Evolutionary conservation across 2,797 vertebrate species (phyloP).

Genomic region (Oophaga sylvatica): DNA sequence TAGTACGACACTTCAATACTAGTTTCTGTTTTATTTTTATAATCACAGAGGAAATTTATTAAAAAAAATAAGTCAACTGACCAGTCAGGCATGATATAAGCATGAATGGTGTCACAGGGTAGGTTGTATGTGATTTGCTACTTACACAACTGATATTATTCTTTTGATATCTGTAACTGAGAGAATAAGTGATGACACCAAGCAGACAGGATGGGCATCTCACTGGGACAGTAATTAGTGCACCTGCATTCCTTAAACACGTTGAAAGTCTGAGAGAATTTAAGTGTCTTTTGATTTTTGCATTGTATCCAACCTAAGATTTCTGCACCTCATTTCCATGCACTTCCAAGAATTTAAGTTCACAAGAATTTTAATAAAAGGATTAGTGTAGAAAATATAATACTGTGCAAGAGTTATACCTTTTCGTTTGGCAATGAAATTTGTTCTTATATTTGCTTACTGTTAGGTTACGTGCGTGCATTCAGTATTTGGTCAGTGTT

Average conservation of each 20-base stretch:
- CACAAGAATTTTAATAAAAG: conserved; percentile 36
- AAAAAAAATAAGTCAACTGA: conserved; percentile 38
- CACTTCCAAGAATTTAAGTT: conserved; percentile 41
- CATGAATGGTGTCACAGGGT: not conserved
- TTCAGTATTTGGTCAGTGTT: too few species aligned
- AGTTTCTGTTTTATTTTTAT: conserved; percentile 22
- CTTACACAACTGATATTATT: not conserved
- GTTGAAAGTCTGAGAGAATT: conserved; percentile 43
- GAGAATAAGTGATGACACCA: conserved; percentile 57
- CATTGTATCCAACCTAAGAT: conserved; percentile 41
- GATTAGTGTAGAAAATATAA: conserved; percentile 29
- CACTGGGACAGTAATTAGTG: conserved; percentile 53
- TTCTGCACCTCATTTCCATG: conserved; percentile 57
- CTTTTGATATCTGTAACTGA: conserved; percentile 20
- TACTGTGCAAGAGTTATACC: not conserved
- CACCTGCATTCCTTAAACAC: conserved; percentile 58
- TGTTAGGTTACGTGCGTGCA: too few species aligned
- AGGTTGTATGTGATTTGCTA: conserved; percentile 1
- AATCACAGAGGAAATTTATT: not conserved
- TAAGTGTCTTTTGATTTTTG: conserved; percentile 48
- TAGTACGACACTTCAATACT: not conserved
- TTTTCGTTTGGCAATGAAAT: not conserved
- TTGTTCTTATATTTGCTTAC: not conserved
- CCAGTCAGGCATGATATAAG: conserved; percentile 42
- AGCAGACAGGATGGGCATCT: conserved; percentile 29